phyloP scores from a whole-genome alignment of 2,888 invertebrate genomes.

The Mechanitis messenoides region DNA sequence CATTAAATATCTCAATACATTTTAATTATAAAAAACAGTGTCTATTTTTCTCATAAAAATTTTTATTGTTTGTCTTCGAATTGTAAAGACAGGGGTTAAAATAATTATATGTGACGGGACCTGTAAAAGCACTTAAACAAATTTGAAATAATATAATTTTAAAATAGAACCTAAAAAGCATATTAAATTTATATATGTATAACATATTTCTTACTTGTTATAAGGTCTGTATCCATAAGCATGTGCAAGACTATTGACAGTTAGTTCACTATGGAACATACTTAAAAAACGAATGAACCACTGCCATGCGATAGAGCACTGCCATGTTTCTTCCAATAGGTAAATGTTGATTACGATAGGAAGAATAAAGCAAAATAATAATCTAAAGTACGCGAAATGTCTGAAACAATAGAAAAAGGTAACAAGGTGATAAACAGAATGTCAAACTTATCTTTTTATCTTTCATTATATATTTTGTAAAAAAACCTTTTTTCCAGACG shows the following conservation, averaged over 20 bases:
- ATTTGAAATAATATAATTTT: background rate
- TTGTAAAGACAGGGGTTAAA: no score
- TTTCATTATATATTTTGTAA: no score
- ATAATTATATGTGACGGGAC: no score
- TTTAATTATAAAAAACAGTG: no score
- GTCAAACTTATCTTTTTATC: background rate
- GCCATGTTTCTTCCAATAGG: slow-evolving; percentile 83
- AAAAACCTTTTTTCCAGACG: background rate
- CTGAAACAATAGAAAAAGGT: slow-evolving; percentile 47
- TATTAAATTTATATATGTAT: background rate
- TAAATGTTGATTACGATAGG: slow-evolving; percentile 83
- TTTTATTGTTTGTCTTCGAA: no score
- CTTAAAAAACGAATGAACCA: slow-evolving; percentile 84
- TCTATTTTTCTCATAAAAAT: no score
- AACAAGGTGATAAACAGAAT: slow-evolving; percentile 6
- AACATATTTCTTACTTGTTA: slow-evolving; percentile 53
- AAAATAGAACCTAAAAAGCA: background rate
- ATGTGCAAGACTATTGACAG: slow-evolving; percentile 92
- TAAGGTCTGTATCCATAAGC: slow-evolving; percentile 78
- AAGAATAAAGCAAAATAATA: slow-evolving; percentile 82
- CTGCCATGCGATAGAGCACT: slow-evolving; percentile 82
- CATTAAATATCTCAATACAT: no score
- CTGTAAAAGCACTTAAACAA: no score
- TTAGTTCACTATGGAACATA: slow-evolving; percentile 90
- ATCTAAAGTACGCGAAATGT: slow-evolving; percentile 81